Base-by-base conservation (phyloP, 2,888 invertebrate genomes). In the Perithous albicinctus region DNA sequence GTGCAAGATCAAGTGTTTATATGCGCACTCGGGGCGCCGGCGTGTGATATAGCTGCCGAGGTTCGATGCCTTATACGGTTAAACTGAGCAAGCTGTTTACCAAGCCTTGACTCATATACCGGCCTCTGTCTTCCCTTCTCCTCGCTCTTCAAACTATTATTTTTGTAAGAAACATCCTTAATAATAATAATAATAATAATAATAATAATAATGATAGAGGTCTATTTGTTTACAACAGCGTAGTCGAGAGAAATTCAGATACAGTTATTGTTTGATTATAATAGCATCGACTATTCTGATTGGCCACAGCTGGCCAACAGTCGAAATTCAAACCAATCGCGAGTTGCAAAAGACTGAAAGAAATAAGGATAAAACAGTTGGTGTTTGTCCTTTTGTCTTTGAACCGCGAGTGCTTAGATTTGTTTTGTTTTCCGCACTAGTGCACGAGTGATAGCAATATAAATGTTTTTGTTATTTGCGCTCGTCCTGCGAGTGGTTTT, bases 61-160 rank as follows among this genome's bases (percentile, higher is more conserved):
- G 78, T 78, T 89, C 86, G 80, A 84, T 85, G 86, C 91, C 91
- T 85, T 91, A 87, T 91, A 91, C 85, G 90, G 91, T 85, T 87
- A 87, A 91, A 90, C 89, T 90, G 88, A 89, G 89, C 89, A 90
- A 91, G 89, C 89, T 89, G 89, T 89, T 88, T 83, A 74, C 67
- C 82, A n/a, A 88, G 88, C 92, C 92, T 92, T 92, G 92, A 91
- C 89, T 90, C 85, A 78, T 84, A 84, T 85, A 82, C 75, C 48
- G 61, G 43, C 46, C 35, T 43, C 51, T 43, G 12, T 46, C 41
- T 67, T n/a, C n/a, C n/a, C 64, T 38, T 61, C 54, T 75, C 69
- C 35, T 41, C 43, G 32, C 12, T 64, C 32, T 38, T 56, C 12
- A 6, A 43, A 70, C 56, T 43, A 43, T 72, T 46, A 59, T 59